Evolutionary conservation across 2,113 vertebrate species (phyloP), one percentile per base, ranked within the genome.

Genomic region (Lepidiolamprologus cunningtoni): DNA sequence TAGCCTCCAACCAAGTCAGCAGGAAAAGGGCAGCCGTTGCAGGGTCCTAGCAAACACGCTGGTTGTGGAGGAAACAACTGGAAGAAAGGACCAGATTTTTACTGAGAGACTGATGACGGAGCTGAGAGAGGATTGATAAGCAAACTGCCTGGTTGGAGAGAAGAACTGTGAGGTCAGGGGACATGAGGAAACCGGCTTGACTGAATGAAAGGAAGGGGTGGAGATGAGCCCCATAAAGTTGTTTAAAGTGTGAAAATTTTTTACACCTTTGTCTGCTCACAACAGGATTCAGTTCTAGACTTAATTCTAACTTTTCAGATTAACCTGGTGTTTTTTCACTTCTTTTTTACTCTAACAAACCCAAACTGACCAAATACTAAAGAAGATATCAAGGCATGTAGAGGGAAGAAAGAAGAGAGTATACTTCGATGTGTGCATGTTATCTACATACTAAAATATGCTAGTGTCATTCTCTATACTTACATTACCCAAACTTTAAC

Each of bases 61-160:
- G 90, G 92, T 88, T 93, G 88, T 84, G 40, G 79, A 96, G 95
- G 96, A 96, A 97, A 96, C 93, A 91, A 95, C 93, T 91, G 84
- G 89, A 81, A 93, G 89, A 93, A 90, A 93, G 81, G 68, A 90
- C 87, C 68, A 87, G 85, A 89, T 87, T 93, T 96, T 95, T 90
- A 82, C 90, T 73, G 91, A 87, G 83, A 95, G 95, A 96, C 95
- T 94, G 94, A 96, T 91, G 94, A 92, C 35, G 9, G 84, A 90
- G 92, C 90, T 93, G 93, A 95, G 85, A 71, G 88, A 89, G 79
- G 90, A 94, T 95, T 96, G 95, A 96, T 96, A 96, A 96, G 94
- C 92, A 94, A 89, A 95, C 93, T 85, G 89, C 82, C 89, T 76
- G 84, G 87, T 85, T 89, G 93, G 90, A 82, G 61, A 68, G 33